Evolutionary conservation across 2,888 invertebrate species (phyloP), one percentile per base, ranked within the genome.

Genomic region (Catotricha subobsoleta): DNA sequence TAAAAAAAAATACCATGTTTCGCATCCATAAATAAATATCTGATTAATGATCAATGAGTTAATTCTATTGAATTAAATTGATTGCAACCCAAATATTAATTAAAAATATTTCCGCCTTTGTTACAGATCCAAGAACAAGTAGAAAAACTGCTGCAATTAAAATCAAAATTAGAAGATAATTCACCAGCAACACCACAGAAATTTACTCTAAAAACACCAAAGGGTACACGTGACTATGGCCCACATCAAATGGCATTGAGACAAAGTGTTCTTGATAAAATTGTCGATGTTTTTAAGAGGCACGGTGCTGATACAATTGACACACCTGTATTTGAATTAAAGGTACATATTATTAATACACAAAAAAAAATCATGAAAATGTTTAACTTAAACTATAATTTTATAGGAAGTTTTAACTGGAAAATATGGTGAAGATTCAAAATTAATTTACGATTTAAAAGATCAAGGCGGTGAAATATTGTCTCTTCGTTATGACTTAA

Each of bases 351-450:
- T 40, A n/a, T 15, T 31, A 33, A 27, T 27, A 9, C 27, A 8
- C 8, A 29, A 37, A 6, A 18, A n/a, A n/a, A n/a, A n/a, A 16
- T 37, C n/a, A 7, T n/a, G 8, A 8, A 21, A 19, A 40, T 18
- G n/a, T 18, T 40, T 27, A 15, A 19, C 9, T 20, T 3, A 21
- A 8, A 5, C 25, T 19, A 18, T 23, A 15, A 36, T 5, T 21
- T 43, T 3, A 9, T 59, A 92, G 87, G 94, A 97, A 63, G 91
- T 95, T 3, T 67, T 99, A 39, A 94, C 92, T 16, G 98, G 95
- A 36, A 99, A 99, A 66, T 99, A 99, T 67, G 98, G 98, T 1
- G 98, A 99, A 66, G 98, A 99, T 60, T 90, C 95, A 0, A 99
- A 99, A 59, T 67, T 99, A 9, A 98, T 99, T 44, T 99, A 97